Evolutionary conservation across 2,113 vertebrate species (phyloP), one percentile per base, ranked within the genome.

Genomic region (Rynchops niger): DNA sequence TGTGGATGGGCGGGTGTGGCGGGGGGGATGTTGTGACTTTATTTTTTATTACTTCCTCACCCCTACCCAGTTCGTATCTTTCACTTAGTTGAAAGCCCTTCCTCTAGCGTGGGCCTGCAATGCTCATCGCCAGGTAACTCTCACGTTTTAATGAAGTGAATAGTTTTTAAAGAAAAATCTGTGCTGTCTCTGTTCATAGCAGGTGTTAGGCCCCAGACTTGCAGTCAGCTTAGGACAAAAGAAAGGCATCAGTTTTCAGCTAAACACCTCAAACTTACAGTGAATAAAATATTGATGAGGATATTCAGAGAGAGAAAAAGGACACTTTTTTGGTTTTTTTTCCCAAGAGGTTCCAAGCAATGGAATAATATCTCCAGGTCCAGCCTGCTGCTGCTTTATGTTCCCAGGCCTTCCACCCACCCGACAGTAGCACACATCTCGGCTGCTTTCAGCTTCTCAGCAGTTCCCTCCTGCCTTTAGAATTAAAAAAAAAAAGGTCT

Each of bases 21-120:
- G 9, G 18, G 27, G 58, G n/a, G 22, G 3, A 17, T 2, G 0
- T 1, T 16, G 52, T 32, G 25, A 73, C 38, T 76, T 53, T 3
- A 18, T 6, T 43, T 30, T 30, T 36, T n/a, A 49, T 67, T 49
- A 47, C 27, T 25, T 10, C 19, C 32, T 59, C 56, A 22, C 7
- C 21, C 9, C 29, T 22, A 49, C 14, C 34, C 0, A 12, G 23
- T 34, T 67, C 6, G 2, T 32, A 11, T 19, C 42, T 53, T 53
- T 61, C 23, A 12, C n/a, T 40, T 8, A 67, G 36, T 25, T 66
- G 62, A 73, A 86, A n/a, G 12, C 58, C 5, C 23, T 66, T 52
- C 43, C 49, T 82, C 23, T 47, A 9, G 8, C 16, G 0, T 9
- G 25, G 82, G 29, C 29, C 74, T 56, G 71, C 59, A 23, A 2